Percentiles rank a stretch among this genome's conserved stretches.
Conservation (phyloP, 2,113 vertebrate species). For the Notarius quadriscutis region DNA sequence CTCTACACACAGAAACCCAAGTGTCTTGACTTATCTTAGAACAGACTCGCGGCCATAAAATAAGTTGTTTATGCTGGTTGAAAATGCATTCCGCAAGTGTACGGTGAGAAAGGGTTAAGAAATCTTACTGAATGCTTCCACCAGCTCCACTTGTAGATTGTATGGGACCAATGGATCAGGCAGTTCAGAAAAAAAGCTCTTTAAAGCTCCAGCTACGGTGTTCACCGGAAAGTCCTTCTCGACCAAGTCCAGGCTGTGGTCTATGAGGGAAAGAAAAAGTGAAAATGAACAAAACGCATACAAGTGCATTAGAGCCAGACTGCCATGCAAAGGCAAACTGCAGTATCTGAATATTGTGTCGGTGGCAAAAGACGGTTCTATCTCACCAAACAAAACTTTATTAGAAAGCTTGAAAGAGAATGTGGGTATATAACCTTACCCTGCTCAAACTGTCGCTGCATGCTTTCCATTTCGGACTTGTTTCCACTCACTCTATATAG, state of each 20-base stretch:
- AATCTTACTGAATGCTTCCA: conserved; percentile 87
- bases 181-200: conserved; percentile 95
- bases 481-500: conserved; percentile 95
- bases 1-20: neutral
- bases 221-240: conserved; percentile 96
- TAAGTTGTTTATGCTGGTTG: too few species aligned
- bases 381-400: neutral
- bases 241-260: conserved; percentile 88
- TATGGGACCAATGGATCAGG: conserved; percentile 92
- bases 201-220: conserved; percentile 91
- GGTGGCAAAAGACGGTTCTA: neutral
- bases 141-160: conserved; percentile 85
- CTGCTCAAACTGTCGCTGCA: conserved; percentile 97
- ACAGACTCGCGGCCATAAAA: too few species aligned
- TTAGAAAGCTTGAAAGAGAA: neutral
- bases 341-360: too few species aligned
- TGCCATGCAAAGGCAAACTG: too few species aligned
- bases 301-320: neutral
- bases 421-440: conserved; percentile 69
- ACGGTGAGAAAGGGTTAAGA: neutral
- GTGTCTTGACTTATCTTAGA: too few species aligned
- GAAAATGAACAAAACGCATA: neutral
- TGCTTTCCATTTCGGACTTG: conserved; percentile 95
- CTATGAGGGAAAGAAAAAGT: conserved; percentile 61
- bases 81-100: neutral